These are phyloP conservation scores for Phallusia fumigata DNA, from an alignment of 23 tunicate species.

Conservation along the genomic window DNA sequence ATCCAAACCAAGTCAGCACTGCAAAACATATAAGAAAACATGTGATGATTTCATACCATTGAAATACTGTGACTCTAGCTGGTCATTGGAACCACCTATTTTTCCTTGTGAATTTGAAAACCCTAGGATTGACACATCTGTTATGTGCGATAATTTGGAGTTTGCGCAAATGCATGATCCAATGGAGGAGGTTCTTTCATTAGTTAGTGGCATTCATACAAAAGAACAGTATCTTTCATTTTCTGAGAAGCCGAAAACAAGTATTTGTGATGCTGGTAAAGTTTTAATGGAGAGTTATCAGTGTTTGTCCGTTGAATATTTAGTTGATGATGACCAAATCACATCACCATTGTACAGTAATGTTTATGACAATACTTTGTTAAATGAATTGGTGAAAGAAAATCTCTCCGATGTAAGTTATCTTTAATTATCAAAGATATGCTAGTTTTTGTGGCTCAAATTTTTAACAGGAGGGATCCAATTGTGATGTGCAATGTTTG, in stretches of 20 bases:
- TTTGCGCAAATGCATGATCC: background rate
- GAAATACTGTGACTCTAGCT: background rate
- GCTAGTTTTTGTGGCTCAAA: background rate
- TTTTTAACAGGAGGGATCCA: background rate
- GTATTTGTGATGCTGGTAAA: background rate
- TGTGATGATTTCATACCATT: background rate
- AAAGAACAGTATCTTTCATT: background rate
- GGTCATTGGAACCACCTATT: background rate
- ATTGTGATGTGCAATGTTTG: background rate
- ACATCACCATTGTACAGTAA: background rate
- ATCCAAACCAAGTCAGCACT: background rate
- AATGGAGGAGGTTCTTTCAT: background rate
- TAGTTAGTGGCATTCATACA: background rate
- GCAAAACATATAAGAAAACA: background rate
- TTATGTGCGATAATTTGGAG: background rate
- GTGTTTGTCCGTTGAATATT: background rate
- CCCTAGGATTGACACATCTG: background rate
- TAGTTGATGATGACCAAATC: background rate
- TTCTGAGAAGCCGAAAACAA: background rate
- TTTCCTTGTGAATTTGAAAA: background rate
- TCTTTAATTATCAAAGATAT: background rate
- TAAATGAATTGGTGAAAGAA: background rate
- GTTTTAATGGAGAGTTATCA: background rate
- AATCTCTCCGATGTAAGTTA: background rate
- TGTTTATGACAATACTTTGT: background rate